Conservation (phyloP, 2,888 invertebrate genomes). For the Aleiodes alternator region DNA sequence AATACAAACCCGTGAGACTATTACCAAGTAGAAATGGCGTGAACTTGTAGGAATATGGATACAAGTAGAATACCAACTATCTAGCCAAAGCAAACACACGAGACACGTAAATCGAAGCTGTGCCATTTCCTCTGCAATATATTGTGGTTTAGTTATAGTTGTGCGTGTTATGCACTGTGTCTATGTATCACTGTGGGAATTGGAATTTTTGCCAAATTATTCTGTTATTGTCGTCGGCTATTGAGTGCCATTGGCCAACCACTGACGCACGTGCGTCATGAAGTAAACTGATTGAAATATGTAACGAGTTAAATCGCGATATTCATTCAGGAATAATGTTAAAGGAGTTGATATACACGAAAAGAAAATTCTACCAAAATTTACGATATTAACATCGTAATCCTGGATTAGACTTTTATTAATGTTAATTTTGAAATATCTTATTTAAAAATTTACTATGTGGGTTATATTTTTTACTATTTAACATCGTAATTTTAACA, state of each 20-base stretch:
- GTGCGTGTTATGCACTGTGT: background rate
- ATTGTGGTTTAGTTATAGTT: conserved; percentile 10
- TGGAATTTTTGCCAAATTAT: conserved; percentile 29
- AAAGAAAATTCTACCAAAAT: too few species aligned
- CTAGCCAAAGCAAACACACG: conserved; percentile 18
- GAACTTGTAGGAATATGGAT: conserved; percentile 7
- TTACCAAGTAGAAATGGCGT: background rate
- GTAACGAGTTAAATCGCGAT: background rate
- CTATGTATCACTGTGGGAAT: conserved; percentile 9
- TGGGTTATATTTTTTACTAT: too few species aligned
- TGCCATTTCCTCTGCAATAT: background rate
- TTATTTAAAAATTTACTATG: too few species aligned
- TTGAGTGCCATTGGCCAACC: background rate
- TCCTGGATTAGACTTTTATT: too few species aligned
- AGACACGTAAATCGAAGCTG: conserved; percentile 10
- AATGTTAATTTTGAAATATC: too few species aligned
- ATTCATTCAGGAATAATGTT: background rate
- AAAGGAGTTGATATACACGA: too few species aligned
- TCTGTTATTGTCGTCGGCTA: conserved; percentile 34
- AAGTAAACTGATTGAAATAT: background rate
- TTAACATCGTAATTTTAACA: too few species aligned
- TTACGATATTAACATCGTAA: too few species aligned
- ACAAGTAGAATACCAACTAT: conserved; percentile 1
- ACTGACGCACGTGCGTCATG: conserved; percentile 22
- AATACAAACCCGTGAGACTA: background rate